phyloP scores from a whole-genome alignment of 2,113 vertebrate genomes.

The Salvelinus sp. region DNA sequence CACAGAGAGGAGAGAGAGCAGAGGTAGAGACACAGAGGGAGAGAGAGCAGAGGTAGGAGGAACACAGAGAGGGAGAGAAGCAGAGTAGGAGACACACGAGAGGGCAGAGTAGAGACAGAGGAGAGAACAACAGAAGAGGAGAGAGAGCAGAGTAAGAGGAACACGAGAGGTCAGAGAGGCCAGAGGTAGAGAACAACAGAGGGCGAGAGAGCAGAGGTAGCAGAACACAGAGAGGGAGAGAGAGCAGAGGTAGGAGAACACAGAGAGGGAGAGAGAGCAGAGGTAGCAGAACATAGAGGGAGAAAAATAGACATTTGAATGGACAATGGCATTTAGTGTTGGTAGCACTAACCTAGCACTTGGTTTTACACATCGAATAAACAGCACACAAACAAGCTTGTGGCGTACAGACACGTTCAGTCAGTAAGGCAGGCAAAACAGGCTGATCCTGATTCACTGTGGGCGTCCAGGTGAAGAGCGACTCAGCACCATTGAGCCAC shows the following conservation, averaged over 20 bases:
- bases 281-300: too few relatives aligned
- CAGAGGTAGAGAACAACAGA: too few relatives aligned
- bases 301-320: neutral
- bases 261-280: slow-evolving; percentile 10
- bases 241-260: too few relatives aligned
- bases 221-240: neutral
- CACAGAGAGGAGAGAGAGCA: neutral
- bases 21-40: neutral
- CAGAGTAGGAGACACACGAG: too few relatives aligned
- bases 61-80: neutral
- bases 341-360: too few relatives aligned
- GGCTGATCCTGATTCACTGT: neutral
- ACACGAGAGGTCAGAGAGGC: neutral
- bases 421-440: neutral
- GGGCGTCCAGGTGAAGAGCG: neutral
- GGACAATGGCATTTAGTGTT: neutral
- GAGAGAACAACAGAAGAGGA: neutral
- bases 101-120: slow-evolving; percentile 14
- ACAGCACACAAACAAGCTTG: neutral
- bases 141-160: neutral
- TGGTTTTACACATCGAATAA: neutral
- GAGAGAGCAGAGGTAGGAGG: slow-evolving; percentile 4
- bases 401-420: neutral
- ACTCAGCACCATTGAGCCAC: neutral
- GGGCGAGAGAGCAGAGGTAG: slow-evolving; percentile 9